Evolutionary conservation across 2,113 vertebrate species (phyloP).

Genomic region (Melanerpes formicivorus): DNA sequence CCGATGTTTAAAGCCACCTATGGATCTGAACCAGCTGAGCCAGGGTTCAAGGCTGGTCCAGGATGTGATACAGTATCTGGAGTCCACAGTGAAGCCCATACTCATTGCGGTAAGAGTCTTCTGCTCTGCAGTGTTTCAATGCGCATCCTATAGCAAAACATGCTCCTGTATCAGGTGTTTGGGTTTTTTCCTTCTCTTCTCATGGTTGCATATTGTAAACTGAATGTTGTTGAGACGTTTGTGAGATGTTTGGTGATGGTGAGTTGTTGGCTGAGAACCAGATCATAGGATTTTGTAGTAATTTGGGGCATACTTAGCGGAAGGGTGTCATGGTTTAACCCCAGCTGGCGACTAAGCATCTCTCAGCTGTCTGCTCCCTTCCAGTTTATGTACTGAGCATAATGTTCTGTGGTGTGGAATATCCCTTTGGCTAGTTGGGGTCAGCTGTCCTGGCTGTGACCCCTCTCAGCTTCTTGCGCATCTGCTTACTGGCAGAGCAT

Average conservation of each 20-base stretch:
- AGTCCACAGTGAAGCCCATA: constrained; percentile 82
- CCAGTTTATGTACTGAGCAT: background rate
- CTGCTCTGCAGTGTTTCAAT: background rate
- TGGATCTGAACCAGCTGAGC: constrained; percentile 91
- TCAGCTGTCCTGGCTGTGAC: background rate
- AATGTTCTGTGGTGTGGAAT: background rate
- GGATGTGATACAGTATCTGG: constrained; percentile 92
- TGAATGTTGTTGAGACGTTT: background rate
- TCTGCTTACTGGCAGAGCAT: background rate
- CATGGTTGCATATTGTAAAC: background rate
- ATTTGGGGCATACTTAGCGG: background rate
- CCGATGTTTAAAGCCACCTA: constrained; percentile 89
- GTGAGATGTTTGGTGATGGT: background rate
- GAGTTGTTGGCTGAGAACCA: background rate
- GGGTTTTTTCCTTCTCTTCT: background rate
- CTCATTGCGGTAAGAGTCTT: constrained; percentile 77
- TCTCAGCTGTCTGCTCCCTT: background rate
- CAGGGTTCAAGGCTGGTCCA: constrained; percentile 86
- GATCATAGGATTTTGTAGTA: background rate
- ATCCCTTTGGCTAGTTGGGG: background rate
- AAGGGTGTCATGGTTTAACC: background rate
- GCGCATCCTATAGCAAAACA: background rate
- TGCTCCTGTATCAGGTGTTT: background rate
- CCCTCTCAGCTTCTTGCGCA: background rate
- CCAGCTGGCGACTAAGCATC: background rate